Conservation (phyloP, 2,797 vertebrate genomes). For the Sibirionetta formosa region DNA sequence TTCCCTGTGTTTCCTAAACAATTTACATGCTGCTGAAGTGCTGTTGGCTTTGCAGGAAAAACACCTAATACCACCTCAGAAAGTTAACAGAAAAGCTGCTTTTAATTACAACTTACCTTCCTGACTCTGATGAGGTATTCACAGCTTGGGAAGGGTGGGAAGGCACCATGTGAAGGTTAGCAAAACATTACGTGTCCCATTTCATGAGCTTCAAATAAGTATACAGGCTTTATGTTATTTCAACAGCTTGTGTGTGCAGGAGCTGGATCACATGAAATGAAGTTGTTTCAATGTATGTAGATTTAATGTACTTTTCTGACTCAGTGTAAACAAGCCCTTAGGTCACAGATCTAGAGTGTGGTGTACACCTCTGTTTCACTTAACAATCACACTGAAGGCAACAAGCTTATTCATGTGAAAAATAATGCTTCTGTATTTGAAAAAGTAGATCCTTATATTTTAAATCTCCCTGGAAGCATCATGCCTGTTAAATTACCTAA, state of each 20-base stretch:
- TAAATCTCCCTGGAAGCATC: neutral
- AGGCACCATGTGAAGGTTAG: neutral
- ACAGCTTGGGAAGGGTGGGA: neutral
- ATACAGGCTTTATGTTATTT: neutral
- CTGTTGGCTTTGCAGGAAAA: neutral
- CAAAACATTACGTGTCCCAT: neutral
- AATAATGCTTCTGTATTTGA: neutral
- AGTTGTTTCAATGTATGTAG: neutral
- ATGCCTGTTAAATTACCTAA: neutral
- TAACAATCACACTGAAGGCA: neutral
- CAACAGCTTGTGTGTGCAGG: neutral
- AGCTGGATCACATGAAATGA: neutral
- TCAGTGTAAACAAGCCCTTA: neutral
- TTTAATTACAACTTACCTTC: neutral
- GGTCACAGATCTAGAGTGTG: neutral
- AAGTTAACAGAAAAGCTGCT: neutral
- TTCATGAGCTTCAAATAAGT: neutral
- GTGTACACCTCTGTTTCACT: neutral
- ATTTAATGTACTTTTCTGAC: neutral
- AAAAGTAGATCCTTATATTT: neutral
- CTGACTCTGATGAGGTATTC: neutral
- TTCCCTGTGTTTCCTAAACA: neutral
- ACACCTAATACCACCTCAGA: neutral
- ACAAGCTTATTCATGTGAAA: neutral
- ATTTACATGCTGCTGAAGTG: neutral